Evolutionary conservation across 1,140 invertebrate genomes (phyloP), one percentile per base, ranked within the genome.

Genomic region (Drosophila kurseongensis): DNA sequence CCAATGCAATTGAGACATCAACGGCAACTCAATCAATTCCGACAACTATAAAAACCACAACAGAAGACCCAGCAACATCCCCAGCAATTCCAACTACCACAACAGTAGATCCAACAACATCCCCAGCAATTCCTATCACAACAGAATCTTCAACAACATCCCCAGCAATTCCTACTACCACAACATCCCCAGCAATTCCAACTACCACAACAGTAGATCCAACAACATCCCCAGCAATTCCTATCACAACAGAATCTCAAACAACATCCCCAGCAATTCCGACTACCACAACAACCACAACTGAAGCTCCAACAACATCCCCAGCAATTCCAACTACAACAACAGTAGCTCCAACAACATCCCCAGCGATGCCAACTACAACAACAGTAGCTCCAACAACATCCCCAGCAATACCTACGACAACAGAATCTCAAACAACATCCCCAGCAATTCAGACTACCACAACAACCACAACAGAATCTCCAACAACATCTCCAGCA

Each of bases 61-160:
- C 45, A 29, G 29, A 13, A 1, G 8, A 23, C 2, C n/a, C 45
- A 4, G 23, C 23, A n/a, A n/a, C 8, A 29, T 5, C 52, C 6
- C n/a, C 32, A 6, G 63, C 63, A 4, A 10, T 47, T 4, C 10
- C 52, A 8, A 59, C 55, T 0, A 51, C 45, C 2, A 62, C 48
- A 16, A 62, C 60, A 13, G 7, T 54, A 44, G 1, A 32, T 0
- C 0, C 9, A 23, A 54, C 18, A 23, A 66, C 52, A 4, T 56
- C 50, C 7, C 36, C 40, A 0, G 60, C 60, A 2, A 35, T 52
- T 36, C 27, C 32, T 3, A 32, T 52, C 0, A 50, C 65, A 6
- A 32, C 57, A 6, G 27, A 58, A 14, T 6, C 47, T 0, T 0
- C 27, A 9, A 50, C 47, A 27, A 48, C 45, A 2, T 48, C 45